Conservation (phyloP, 1,140 invertebrate species). For the Neuroterus valhalla region DNA sequence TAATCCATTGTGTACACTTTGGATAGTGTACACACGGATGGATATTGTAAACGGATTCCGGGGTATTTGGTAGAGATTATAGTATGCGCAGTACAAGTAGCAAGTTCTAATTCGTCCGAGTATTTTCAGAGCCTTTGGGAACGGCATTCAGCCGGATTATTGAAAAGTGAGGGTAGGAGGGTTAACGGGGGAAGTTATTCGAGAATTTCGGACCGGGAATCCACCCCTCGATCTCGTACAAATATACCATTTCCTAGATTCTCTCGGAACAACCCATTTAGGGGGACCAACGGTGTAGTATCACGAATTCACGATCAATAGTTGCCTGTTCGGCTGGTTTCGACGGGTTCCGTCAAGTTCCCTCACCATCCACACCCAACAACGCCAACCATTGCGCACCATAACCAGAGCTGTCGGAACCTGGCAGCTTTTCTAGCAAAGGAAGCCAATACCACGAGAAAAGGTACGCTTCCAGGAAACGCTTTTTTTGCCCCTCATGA, state of each 20-base stretch:
- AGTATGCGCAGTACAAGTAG: not conserved
- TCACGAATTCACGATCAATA: constrained; percentile 36
- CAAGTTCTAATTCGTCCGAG: not conserved
- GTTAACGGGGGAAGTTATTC: constrained; percentile 24
- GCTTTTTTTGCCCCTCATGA: not conserved
- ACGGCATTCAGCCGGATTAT: not conserved
- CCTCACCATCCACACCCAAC: constrained; percentile 36
- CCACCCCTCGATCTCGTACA: not conserved
- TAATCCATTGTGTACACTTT: constrained; percentile 16
- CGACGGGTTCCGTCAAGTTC: constrained; percentile 46
- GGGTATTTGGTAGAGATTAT: not conserved
- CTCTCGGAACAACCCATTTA: constrained; percentile 19
- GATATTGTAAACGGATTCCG: not conserved
- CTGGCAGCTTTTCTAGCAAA: not conserved
- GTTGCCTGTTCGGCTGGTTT: constrained; percentile 40
- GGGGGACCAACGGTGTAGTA: constrained; percentile 17
- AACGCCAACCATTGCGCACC: constrained; percentile 26
- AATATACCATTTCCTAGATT: constrained; percentile 18
- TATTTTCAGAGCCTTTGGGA: not conserved
- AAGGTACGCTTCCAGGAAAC: not conserved
- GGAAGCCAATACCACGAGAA: not conserved
- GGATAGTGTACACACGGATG: constrained; percentile 6
- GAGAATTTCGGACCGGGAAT: constrained; percentile 8
- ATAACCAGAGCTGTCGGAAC: constrained; percentile 9
- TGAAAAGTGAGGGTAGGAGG: not conserved